Conservation (phyloP, 2,888 invertebrate genomes). For the Heliothis peltigera region DNA sequence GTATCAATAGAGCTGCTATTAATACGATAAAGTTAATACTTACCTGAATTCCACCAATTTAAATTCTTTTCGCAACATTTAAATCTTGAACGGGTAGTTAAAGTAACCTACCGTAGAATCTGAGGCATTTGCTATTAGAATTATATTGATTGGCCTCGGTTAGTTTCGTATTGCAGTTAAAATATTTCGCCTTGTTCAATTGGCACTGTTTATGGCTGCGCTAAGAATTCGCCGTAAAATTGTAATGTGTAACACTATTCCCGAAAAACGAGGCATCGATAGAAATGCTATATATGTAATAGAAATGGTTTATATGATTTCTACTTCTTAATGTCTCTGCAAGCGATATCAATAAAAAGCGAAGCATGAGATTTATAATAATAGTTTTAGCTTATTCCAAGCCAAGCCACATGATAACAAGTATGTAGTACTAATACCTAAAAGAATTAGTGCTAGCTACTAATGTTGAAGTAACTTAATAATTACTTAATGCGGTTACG, state of each 20-base stretch:
- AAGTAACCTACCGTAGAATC: constrained; percentile 48
- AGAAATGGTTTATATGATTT: too few species aligned
- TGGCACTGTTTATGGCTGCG: constrained; percentile 56
- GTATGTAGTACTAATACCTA: too few species aligned
- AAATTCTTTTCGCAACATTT: constrained; percentile 46
- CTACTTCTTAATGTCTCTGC: too few species aligned
- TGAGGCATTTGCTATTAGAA: constrained; percentile 57
- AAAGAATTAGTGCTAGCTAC: too few species aligned
- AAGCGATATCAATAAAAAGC: too few species aligned
- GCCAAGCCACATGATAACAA: background rate
- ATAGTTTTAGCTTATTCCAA: background rate
- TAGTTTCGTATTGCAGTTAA: constrained; percentile 56
- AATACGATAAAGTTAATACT: constrained; percentile 36
- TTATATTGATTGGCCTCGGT: constrained; percentile 60
- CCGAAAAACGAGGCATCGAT: constrained; percentile 26
- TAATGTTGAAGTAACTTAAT: constrained; percentile 12
- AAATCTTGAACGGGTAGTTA: constrained; percentile 47
- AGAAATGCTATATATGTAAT: too few species aligned
- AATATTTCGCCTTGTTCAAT: constrained; percentile 59
- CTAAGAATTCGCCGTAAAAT: constrained; percentile 61
- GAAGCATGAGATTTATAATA: too few species aligned
- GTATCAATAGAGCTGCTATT: too few species aligned
- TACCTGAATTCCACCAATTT: constrained; percentile 46
- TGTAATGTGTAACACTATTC: constrained; percentile 51
- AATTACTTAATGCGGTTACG: background rate